Evolutionary conservation across 2,113 vertebrate species (phyloP), one percentile per base, ranked within the genome.

Genomic region (Saimiri boliviensis): DNA sequence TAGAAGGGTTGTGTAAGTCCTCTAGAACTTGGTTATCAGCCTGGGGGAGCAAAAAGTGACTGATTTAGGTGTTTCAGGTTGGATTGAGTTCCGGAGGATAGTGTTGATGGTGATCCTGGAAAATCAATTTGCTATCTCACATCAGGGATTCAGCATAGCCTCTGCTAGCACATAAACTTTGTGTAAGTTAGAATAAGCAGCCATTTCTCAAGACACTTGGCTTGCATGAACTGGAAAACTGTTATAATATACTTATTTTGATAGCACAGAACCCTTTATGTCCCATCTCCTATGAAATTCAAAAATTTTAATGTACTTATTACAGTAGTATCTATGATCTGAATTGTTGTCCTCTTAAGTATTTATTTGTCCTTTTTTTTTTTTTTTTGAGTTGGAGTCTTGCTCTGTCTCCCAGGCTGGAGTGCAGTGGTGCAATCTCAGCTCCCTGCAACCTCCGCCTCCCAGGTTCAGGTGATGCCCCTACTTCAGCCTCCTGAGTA

Each of bases 11-110:
- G 1, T 91, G 45, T 47, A 91, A 58, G 21, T 91, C 49, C 42
- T 82, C 63, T 96, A 77, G 89, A 84, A 89, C 52, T 91, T 97
- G 30, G 25, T 71, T 30, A 71, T 81, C 84, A 91, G 83, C 49
- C 47, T 56, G 84, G 45, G 74, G 45, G 83, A 93, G 8, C 77
- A 96, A 85, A 91, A 82, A 58, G n/a, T 93, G 37, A 70, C 14
- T 14, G 68, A 71, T 45, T 91, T 6, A 27, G 11, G 11, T 87
- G 45, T 95, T 90, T 94, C 30, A 86, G n/a, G 2, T 70, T 85
- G 52, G 19, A 11, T 82, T 85, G 21, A 20, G 21, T 2, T 89
- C 42, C 63, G 21, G 25, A 86, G 45, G 37, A 30, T 88, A 11
- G 35, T 83, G 49, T 6, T 71, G 30, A 14, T 83, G 70, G 32